Percentiles rank a stretch among this genome's conserved stretches.
phyloP scores from a whole-genome alignment of 2,888 invertebrate genomes.

The Aspidiotus destructor region DNA sequence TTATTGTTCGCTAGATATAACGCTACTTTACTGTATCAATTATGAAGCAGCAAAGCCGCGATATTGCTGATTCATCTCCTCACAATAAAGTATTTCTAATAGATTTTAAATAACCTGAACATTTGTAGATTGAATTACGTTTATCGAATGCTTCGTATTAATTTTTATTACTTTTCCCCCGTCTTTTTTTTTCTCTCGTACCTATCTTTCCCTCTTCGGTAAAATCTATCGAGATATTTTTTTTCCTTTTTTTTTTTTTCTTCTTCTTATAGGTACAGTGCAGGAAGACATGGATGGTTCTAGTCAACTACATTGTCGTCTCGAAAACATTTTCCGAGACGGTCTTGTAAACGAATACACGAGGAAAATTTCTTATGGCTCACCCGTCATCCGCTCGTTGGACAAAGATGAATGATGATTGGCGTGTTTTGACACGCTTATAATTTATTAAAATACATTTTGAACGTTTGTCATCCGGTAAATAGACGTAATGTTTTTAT shows the following conservation, averaged over 20 bases:
- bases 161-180: conserved; percentile 18
- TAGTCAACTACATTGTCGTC: background rate
- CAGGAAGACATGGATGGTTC: background rate
- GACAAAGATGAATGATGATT: background rate
- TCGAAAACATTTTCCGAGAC: background rate
- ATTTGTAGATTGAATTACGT: conserved; percentile 33
- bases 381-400: too few relatives aligned
- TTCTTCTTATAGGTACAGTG: too few relatives aligned
- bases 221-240: too few relatives aligned
- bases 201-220: background rate
- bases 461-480: conserved; percentile 6
- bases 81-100: conserved; percentile 31
- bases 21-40: conserved; percentile 29
- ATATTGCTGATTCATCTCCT: conserved; percentile 29
- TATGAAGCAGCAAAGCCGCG: conserved; percentile 24
- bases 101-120: conserved; percentile 31
- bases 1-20: conserved; percentile 29
- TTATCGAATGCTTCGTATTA: conserved; percentile 30
- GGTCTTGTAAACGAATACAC: background rate
- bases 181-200: background rate
- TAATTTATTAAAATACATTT: conserved; percentile 9
- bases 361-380: background rate
- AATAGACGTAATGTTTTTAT: conserved; percentile 10
- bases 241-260: too few relatives aligned
- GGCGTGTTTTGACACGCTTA: conserved; percentile 5